Conservation (phyloP, 2,888 invertebrate species). For the Scaptomyza flava region DNA sequence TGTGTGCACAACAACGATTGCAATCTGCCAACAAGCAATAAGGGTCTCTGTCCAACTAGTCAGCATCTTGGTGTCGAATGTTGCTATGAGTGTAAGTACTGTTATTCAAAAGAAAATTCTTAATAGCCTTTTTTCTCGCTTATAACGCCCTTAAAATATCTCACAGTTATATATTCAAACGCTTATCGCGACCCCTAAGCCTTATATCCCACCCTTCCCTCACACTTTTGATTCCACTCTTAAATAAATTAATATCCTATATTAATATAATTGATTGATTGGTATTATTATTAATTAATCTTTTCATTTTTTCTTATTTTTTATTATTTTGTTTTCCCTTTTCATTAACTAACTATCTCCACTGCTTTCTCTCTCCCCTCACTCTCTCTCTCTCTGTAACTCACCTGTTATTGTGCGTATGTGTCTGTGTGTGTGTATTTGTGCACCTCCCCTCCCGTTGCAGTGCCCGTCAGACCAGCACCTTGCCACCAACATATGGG, state of each 20-base stretch:
- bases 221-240: not conserved
- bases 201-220: not conserved
- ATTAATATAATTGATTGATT: constrained; percentile 31
- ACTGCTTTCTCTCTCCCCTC: constrained; percentile 10
- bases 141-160: constrained; percentile 16
- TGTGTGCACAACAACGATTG: constrained; percentile 82
- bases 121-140: constrained; percentile 6
- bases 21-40: constrained; percentile 73
- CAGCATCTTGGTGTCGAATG: constrained; percentile 81
- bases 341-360: constrained; percentile 32
- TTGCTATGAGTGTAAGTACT: constrained; percentile 82
- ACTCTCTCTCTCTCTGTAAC: constrained; percentile 2
- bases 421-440: not conserved
- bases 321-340: constrained; percentile 12
- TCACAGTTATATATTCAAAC: constrained; percentile 35
- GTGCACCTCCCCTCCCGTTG: constrained; percentile 18
- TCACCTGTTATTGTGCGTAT: constrained; percentile 26
- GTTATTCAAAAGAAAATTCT: not conserved
- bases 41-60: constrained; percentile 81
- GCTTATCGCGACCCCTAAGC: constrained; percentile 22
- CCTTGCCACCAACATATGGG: constrained; percentile 82
- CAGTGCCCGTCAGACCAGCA: constrained; percentile 82
- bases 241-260: constrained; percentile 25
- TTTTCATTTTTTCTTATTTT: not conserved
- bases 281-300: constrained; percentile 49